Percentiles rank a stretch among this genome's conserved stretches.
These are phyloP conservation scores for Drosophila kikkawai DNA, from an alignment of 1,140 invertebrate species.

Conservation along the genomic window DNA sequence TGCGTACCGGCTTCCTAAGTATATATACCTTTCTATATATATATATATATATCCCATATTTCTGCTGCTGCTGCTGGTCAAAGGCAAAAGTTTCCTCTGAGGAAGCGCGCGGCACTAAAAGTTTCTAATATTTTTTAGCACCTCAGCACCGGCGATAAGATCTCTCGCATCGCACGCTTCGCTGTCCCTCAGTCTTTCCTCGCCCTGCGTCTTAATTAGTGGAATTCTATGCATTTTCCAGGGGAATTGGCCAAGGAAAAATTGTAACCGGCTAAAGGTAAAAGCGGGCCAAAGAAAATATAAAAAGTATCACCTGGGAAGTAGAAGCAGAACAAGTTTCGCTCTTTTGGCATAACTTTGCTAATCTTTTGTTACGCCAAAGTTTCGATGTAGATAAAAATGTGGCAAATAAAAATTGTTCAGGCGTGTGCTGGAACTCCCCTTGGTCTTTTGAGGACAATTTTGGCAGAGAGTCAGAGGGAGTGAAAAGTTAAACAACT, in stretches of 20 bases:
- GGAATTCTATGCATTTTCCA: slow-evolving; percentile 75
- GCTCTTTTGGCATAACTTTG: slow-evolving; percentile 74
- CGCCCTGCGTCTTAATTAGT: slow-evolving; percentile 71
- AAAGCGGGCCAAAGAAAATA: slow-evolving; percentile 7
- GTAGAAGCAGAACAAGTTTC: slow-evolving; percentile 53
- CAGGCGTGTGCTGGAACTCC: slow-evolving; percentile 49
- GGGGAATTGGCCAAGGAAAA: slow-evolving; percentile 49
- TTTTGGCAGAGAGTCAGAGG: slow-evolving; percentile 4
- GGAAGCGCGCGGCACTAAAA: slow-evolving; percentile 51
- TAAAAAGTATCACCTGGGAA: slow-evolving; percentile 21
- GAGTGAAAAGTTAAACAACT: slow-evolving; percentile 32
- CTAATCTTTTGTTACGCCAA: slow-evolving; percentile 80
- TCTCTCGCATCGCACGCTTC: slow-evolving; percentile 60
- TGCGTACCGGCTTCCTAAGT: slow-evolving; percentile 39
- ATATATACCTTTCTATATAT: not conserved
- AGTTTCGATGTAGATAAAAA: slow-evolving; percentile 76
- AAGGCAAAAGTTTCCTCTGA: slow-evolving; percentile 68
- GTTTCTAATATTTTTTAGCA: slow-evolving; percentile 82
- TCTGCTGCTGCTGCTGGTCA: slow-evolving; percentile 52
- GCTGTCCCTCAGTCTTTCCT: slow-evolving; percentile 27
- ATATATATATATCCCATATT: slow-evolving; percentile 9
- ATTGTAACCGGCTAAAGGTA: slow-evolving; percentile 37
- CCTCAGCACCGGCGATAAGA: slow-evolving; percentile 73
- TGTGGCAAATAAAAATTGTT: slow-evolving; percentile 80
- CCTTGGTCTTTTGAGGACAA: slow-evolving; percentile 44